Evolutionary conservation across 2,797 vertebrate genomes (phyloP), one percentile per base, ranked within the genome.

Genomic region (Microctenopoma steveboyesi): DNA sequence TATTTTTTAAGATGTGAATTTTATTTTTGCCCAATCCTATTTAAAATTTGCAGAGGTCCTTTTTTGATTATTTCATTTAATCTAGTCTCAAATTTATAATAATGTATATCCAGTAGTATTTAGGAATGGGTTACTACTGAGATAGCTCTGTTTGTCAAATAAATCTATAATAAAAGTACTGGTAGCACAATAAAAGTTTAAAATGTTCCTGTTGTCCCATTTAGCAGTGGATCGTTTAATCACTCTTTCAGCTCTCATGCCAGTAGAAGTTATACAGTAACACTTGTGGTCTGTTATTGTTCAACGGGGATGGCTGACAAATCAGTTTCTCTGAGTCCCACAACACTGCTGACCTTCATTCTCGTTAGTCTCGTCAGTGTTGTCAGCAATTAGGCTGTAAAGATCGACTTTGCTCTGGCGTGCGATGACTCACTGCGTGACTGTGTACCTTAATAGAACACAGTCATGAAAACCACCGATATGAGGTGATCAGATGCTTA

Each of bases 391-490:
- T 40, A 65, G 65, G 33, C 65, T 7, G 11, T 80, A 47, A 77
- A 76, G 48, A 67, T 6, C 12, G 35, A 57, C 27, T 39, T 52
- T 25, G 57, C 18, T 50, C 47, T 46, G 55, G 7, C 52, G 13
- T 6, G 37, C 42, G 9, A 5, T 88, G 84, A 86, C 22, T 88
- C 86, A 86, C 65, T 9, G 71, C 7, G 27, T 59, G 68, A 77
- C 54, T 62, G 60, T 14, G 18, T 55, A 47, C 48, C 47, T 64
- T 37, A 40, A 46, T 2, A 43, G 46, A 39, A 54, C 45, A 25
- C 51, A 33, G n/a, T 28, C 54, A 66, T 57, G 11, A 54, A 57
- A 13, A 8, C 33, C 11, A 49, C 52, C 7, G 30, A 22, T 35
- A 37, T 22, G 43, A 64, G 40, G 22, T 2, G 3, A 4, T 22